Conservation (phyloP, 2,888 invertebrate genomes). For the Leptopilina drosophilae region DNA sequence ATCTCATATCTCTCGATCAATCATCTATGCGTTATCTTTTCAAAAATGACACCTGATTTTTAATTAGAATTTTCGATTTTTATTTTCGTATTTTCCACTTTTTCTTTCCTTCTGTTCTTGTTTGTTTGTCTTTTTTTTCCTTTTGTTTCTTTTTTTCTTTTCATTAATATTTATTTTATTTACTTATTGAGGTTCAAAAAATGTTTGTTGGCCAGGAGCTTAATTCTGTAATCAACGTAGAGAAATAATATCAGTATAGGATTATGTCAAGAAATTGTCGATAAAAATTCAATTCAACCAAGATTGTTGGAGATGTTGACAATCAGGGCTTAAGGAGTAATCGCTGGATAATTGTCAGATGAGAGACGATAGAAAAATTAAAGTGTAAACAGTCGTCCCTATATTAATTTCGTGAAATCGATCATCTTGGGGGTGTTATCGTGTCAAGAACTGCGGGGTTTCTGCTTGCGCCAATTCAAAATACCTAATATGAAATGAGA, state of each 20-base stretch:
- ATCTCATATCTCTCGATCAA: constrained; percentile 53
- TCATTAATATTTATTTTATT: too few species aligned
- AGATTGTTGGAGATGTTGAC: constrained; percentile 18
- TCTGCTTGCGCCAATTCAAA: constrained; percentile 62
- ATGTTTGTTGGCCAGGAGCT: not conserved
- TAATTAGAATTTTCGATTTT: not conserved
- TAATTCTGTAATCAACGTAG: not conserved
- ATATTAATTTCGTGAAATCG: constrained; percentile 63
- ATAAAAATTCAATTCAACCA: not conserved
- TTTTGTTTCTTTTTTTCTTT: too few species aligned
- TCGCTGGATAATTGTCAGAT: constrained; percentile 65
- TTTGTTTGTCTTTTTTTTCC: too few species aligned
- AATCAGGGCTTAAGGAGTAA: constrained; percentile 51
- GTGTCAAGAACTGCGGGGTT: constrained; percentile 47
- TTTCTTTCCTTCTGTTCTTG: not conserved
- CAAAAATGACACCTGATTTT: not conserved
- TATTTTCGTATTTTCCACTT: not conserved
- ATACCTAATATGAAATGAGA: constrained; percentile 60
- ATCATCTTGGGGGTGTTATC: constrained; percentile 56
- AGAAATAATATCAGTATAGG: not conserved
- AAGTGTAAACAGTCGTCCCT: constrained; percentile 65
- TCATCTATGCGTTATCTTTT: constrained; percentile 30
- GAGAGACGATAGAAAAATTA: constrained; percentile 65
- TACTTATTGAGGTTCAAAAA: too few species aligned
- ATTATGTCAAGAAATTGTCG: not conserved